Evolutionary conservation across 2,888 invertebrate genomes (phyloP), one percentile per base, ranked within the genome.

Genomic region (Liposcelis brunnea): DNA sequence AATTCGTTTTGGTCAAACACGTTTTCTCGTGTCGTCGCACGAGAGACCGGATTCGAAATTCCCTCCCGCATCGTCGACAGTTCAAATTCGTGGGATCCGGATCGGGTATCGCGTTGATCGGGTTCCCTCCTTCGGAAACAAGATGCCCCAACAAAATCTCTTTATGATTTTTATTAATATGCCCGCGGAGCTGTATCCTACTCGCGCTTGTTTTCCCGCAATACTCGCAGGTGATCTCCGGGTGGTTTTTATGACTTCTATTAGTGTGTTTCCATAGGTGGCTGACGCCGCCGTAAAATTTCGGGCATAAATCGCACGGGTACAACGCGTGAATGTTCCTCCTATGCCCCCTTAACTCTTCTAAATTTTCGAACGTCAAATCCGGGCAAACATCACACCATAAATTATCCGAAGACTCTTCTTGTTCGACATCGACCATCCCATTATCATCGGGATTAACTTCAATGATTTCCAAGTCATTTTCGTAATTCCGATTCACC

Each of bases 201-300:
- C 71, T 71, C 0, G 72, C 72, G 43, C 71, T 71, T 1, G 72
- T 72, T 53, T 72, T 71, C 49, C 67, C 60, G 52, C 74, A 74
- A 36, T 70, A 60, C 34, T 68, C 66, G 52, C 74, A 74, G 0
- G 73, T 73, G 5, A 74, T 67, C 47, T 70, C 70, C n/a, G 67
- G 67, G 54, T 74, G 71, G 11, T 70, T 70, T 53, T 66, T 66
- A 53, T 73, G 73, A 10, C 71, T 63, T 35, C 72, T 61, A 52
- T 72, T 72, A 1, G 73, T 73, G 53, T 74, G 74, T 53, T 74
- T 74, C 73, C 73, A 73, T 10, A 74, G 54, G 52, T 73, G 73
- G 8, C 40, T 40, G 7, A 40, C 40, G 10, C 72, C 59, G 0
- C 72, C 72, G 51, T 74, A 74, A 51, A 67, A 72, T 52, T 74